Conservation (phyloP, 2,113 vertebrate genomes). For the Chloebia gouldiae region DNA sequence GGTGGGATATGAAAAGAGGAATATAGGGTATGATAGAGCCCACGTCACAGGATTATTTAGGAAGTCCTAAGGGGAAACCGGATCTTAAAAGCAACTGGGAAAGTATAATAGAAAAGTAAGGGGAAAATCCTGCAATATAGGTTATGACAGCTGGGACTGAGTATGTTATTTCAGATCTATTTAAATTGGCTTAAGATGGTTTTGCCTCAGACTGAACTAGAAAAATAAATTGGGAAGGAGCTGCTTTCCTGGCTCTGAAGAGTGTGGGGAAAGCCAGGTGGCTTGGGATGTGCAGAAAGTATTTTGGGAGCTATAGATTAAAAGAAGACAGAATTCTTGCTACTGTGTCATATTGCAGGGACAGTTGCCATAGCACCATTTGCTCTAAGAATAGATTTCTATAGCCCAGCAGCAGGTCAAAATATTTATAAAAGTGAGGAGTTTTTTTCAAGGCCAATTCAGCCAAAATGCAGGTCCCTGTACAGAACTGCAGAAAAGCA, state of each 20-base stretch:
- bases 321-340: constrained; percentile 35
- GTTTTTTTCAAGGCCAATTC: not conserved
- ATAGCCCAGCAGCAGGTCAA: constrained; percentile 24
- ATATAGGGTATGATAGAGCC: not conserved
- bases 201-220: constrained; percentile 43
- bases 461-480: not conserved
- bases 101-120: not conserved
- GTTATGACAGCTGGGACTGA: constrained; percentile 27
- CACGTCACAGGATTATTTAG: not conserved
- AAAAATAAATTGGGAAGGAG: constrained; percentile 14
- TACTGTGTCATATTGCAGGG: constrained; percentile 37
- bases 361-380: constrained; percentile 55
- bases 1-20: not conserved
- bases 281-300: constrained; percentile 30
- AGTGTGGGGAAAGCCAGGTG: constrained; percentile 46
- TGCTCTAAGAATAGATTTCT: constrained; percentile 46
- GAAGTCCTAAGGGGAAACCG: not conserved
- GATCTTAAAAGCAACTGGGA: not conserved
- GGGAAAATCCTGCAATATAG: constrained; percentile 18
- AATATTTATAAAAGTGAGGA: constrained; percentile 1
- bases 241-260: not conserved
- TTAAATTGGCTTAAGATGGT: not conserved
- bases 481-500: not conserved
- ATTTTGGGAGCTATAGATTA: constrained; percentile 20
- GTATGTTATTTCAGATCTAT: not conserved